A percentile compares a stretch with the other conserved stretches of the same genome.
phyloP scores from a whole-genome alignment of 2,888 invertebrate genomes.

The Athalia cordata region DNA sequence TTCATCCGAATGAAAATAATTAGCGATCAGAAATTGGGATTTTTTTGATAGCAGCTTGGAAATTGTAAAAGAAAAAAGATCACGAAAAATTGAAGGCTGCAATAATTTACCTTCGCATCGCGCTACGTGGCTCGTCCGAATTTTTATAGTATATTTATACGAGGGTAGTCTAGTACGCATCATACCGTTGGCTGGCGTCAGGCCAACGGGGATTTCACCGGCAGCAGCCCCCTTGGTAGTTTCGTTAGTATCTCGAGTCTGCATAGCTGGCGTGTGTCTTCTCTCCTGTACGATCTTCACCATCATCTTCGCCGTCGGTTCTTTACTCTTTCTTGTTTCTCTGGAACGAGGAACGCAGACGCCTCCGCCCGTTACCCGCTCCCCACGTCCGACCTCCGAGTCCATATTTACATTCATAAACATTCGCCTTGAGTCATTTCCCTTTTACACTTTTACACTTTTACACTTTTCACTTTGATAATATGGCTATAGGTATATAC shows the following conservation, averaged over 20 bases:
- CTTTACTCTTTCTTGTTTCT: conserved; percentile 35
- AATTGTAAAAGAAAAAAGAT: too few relatives aligned
- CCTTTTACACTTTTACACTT: conserved; percentile 31
- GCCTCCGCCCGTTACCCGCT: conserved; percentile 34
- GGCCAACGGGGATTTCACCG: conserved; percentile 44
- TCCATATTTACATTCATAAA: conserved; percentile 46
- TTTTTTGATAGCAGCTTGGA: too few relatives aligned
- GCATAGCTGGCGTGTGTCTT: conserved; percentile 40
- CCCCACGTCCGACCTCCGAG: conserved; percentile 25
- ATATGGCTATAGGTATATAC: too few relatives aligned
- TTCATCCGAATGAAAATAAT: too few relatives aligned
- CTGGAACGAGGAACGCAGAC: conserved; percentile 38
- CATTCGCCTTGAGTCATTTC: conserved; percentile 45
- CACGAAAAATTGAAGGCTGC: too few relatives aligned
- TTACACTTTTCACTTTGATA: conserved; percentile 22
- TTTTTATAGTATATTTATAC: neutral
- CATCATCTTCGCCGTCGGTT: conserved; percentile 37
- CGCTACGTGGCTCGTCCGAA: too few relatives aligned
- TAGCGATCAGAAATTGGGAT: too few relatives aligned
- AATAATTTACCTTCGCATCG: too few relatives aligned
- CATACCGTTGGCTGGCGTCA: conserved; percentile 15
- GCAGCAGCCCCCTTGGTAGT: conserved; percentile 23
- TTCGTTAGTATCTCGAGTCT: conserved; percentile 25
- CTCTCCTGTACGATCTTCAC: conserved; percentile 25
- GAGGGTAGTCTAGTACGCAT: neutral